phyloP scores from a whole-genome alignment of 2,888 invertebrate species.

The Andrena bucephala region DNA sequence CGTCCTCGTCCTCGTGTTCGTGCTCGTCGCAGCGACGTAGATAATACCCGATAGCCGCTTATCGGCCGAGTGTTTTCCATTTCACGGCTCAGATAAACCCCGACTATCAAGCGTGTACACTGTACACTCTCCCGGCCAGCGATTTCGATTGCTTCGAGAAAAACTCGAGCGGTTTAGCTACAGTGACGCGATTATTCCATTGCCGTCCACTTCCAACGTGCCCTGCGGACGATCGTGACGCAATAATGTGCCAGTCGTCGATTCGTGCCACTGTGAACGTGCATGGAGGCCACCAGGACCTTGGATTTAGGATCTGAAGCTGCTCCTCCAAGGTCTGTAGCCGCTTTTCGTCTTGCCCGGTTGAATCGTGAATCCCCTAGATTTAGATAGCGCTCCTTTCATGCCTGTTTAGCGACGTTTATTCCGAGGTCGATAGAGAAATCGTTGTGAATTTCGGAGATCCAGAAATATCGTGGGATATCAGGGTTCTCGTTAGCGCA shows the following conservation, averaged over 20 bases:
- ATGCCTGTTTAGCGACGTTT: background rate
- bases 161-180: slow-evolving; percentile 12
- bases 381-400: background rate
- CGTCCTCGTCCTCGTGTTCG: background rate
- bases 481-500: background rate
- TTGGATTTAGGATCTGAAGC: background rate
- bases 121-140: slow-evolving; percentile 4
- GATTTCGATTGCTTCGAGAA: slow-evolving; percentile 18
- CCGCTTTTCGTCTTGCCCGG: no score
- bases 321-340: slow-evolving; percentile 30
- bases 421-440: background rate
- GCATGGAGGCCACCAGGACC: background rate
- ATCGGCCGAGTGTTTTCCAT: slow-evolving; percentile 50
- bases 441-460: no score
- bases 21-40: slow-evolving; percentile 5
- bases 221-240: background rate
- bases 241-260: background rate
- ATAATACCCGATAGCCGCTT: slow-evolving; percentile 56
- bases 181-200: background rate
- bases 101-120: background rate
- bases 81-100: slow-evolving; percentile 41
- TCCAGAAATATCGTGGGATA: background rate
- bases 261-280: background rate
- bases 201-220: background rate
- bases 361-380: no score